phyloP scores from a whole-genome alignment of 2,797 vertebrate species.

The Syndactyla subalaris region DNA sequence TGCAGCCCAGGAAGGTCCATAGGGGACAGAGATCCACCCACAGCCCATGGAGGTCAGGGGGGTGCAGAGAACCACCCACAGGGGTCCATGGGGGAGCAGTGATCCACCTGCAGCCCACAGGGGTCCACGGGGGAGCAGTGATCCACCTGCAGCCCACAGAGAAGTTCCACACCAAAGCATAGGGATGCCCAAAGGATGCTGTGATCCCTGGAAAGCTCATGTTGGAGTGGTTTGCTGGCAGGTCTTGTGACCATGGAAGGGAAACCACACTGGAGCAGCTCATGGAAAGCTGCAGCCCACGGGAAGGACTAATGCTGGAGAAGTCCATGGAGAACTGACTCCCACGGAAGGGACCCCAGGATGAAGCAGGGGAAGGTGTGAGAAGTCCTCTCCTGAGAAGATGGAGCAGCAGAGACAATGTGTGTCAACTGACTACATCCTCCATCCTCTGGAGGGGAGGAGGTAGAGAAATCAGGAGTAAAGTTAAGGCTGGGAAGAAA shows the following conservation, averaged over 20 bases:
- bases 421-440: not conserved
- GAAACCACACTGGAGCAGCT: not conserved
- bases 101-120: not conserved
- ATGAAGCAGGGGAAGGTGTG: not conserved
- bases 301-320: accelerated
- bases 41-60: not conserved
- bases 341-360: not conserved
- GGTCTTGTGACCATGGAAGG: not conserved
- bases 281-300: not conserved
- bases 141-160: not conserved
- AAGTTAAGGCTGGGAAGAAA: not conserved
- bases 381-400: not conserved
- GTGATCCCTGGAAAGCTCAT: not conserved
- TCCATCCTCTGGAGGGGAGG: too few species aligned
- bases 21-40: too few species aligned
- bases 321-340: not conserved
- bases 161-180: not conserved
- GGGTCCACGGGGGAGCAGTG: not conserved
- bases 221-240: not conserved
- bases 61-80: not conserved
- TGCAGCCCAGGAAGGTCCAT: too few species aligned
- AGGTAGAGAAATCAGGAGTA: not conserved
- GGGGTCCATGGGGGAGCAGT: not conserved
- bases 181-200: not conserved
- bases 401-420: not conserved